These are phyloP conservation scores for Chlorodrepanis virens DNA, from an alignment of 2,113 vertebrate species.

Conservation along the genomic window DNA sequence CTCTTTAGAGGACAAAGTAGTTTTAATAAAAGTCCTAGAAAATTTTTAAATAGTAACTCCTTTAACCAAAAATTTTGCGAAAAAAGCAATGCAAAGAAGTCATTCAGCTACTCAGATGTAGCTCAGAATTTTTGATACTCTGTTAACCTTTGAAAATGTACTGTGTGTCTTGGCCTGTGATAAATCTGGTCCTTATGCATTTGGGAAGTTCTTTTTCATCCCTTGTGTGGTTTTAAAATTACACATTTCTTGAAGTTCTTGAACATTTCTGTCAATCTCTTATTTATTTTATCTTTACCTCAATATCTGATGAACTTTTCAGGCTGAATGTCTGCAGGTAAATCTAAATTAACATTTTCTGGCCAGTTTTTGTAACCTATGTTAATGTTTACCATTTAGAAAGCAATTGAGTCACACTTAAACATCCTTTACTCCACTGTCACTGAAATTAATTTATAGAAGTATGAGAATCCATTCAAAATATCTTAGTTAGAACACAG, in stretches of 20 bases:
- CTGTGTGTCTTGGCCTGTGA: not conserved
- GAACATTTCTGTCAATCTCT: not conserved
- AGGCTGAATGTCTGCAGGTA: not conserved
- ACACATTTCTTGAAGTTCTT: not conserved
- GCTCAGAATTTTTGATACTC: not conserved
- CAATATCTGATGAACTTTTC: not conserved
- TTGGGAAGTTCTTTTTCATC: not conserved
- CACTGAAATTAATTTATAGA: not conserved
- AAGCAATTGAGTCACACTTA: not conserved
- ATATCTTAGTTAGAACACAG: not conserved
- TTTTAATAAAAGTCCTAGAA: not conserved
- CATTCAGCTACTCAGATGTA: not conserved
- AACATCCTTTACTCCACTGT: not conserved
- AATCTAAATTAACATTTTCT: not conserved
- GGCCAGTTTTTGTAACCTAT: not conserved
- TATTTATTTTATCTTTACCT: not conserved
- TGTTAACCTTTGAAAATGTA: not conserved
- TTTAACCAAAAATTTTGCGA: not conserved
- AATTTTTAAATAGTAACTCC: not conserved
- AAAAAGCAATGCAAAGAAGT: not conserved
- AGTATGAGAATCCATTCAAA: not conserved
- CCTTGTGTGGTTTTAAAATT: not conserved
- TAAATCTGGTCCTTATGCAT: not conserved
- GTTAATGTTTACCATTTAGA: not conserved
- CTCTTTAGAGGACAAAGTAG: not conserved